Evolutionary conservation across 2,797 vertebrate species (phyloP).

Genomic region (Ctenochaetus hawaiiensis): DNA sequence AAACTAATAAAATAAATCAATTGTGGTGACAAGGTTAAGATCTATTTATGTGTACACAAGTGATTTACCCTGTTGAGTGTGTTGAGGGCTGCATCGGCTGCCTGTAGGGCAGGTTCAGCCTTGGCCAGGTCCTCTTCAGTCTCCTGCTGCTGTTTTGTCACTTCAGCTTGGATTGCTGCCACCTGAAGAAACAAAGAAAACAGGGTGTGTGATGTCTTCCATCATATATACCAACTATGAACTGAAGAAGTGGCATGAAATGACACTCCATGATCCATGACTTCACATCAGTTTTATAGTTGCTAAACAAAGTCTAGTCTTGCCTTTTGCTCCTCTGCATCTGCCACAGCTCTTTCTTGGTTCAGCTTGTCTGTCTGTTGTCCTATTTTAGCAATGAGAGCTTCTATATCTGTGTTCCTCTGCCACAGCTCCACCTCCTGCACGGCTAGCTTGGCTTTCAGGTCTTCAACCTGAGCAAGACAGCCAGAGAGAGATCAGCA

Average conservation of each 20-base stretch:
- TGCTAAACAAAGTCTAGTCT: neutral
- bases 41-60: constrained; percentile 1
- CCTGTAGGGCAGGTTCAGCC: constrained; percentile 83
- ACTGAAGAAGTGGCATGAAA: neutral
- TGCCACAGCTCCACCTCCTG: constrained; percentile 91
- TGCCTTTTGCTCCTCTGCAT: constrained; percentile 82
- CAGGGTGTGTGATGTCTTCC: neutral
- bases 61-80: constrained; percentile 84
- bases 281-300: neutral
- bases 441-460: constrained; percentile 90
- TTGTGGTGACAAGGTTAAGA: neutral
- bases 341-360: constrained; percentile 81
- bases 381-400: constrained; percentile 84
- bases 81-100: constrained; percentile 83
- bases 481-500: neutral
- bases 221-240: neutral
- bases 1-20: neutral
- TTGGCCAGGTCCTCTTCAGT: constrained; percentile 86
- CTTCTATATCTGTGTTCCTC: constrained; percentile 88
- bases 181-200: constrained; percentile 64
- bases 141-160: constrained; percentile 86
- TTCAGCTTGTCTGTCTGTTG: constrained; percentile 83
- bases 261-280: neutral
- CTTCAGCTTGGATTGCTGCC: constrained; percentile 83
- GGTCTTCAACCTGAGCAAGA: constrained; percentile 88